These are phyloP conservation scores for Eremobia ochroleuca DNA, from an alignment of 2,888 invertebrate genomes.

Conservation along the genomic window DNA sequence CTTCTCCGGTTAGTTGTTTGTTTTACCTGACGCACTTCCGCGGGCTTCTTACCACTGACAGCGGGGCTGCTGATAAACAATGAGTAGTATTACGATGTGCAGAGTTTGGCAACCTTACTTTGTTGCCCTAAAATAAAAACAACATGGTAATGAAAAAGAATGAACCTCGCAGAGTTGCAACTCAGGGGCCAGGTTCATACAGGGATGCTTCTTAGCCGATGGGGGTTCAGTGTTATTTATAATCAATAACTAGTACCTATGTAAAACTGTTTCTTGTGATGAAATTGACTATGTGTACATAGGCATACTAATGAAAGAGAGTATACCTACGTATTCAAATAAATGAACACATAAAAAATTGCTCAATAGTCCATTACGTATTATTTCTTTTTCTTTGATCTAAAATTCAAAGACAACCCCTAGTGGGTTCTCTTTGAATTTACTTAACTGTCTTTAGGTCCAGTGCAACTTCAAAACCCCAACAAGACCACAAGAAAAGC, in stretches of 20 bases:
- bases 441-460: neutral
- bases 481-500: neutral
- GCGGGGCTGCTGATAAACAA: conserved; percentile 16
- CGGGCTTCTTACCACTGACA: conserved; percentile 32
- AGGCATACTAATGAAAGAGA: neutral
- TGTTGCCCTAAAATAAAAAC: neutral
- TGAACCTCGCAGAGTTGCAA: neutral
- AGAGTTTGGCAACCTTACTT: neutral
- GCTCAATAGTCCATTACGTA: neutral
- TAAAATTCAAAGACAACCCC: neutral
- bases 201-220: neutral
- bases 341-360: neutral
- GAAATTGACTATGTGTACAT: neutral
- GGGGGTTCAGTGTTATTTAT: neutral
- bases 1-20: conserved; percentile 58
- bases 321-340: neutral
- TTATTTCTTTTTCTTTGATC: neutral
- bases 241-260: neutral
- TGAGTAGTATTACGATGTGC: neutral
- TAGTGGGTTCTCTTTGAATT: too few species aligned
- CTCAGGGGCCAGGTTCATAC: neutral
- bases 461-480: neutral
- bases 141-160: neutral
- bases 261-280: neutral
- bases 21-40: conserved; percentile 40